These are phyloP conservation scores for Nerophis ophidion DNA, from an alignment of 2,113 vertebrate genomes.

Conservation along the genomic window DNA sequence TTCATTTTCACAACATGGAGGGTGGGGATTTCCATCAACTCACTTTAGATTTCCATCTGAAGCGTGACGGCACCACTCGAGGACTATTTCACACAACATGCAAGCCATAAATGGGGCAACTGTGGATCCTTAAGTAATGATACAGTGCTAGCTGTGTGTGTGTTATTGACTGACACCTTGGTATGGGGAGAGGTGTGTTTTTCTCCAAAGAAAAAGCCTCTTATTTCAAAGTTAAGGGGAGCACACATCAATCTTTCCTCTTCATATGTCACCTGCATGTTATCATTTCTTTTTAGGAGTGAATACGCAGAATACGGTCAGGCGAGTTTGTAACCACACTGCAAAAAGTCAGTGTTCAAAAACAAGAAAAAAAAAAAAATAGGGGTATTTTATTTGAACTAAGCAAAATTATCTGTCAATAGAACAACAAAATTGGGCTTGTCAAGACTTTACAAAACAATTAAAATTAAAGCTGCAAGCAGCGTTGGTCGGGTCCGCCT, in stretches of 20 bases:
- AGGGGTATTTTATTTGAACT: no score
- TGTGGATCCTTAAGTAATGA: constrained; percentile 31
- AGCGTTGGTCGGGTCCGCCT: no score
- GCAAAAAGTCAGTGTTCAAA: no score
- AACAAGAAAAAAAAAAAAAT: no score
- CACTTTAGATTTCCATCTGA: constrained; percentile 21
- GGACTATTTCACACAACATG: constrained; percentile 12
- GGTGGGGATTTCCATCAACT: constrained; percentile 28
- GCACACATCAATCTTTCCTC: constrained; percentile 44
- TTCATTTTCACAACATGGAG: constrained; percentile 29
- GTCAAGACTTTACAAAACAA: no score
- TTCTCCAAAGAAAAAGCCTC: constrained; percentile 35
- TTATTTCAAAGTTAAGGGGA: constrained; percentile 28
- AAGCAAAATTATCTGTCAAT: no score
- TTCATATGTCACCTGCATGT: constrained; percentile 49
- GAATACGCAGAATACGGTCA: constrained; percentile 17
- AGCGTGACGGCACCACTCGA: constrained; percentile 21
- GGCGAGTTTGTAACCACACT: neutral
- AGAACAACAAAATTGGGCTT: no score
- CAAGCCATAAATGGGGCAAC: constrained; percentile 28
- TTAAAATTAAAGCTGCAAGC: no score
- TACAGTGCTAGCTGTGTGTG: constrained; percentile 40
- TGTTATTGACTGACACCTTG: constrained; percentile 42
- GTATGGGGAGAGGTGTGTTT: constrained; percentile 37
- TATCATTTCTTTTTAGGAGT: constrained; percentile 37